Evolutionary conservation across 35 echinoderm and acorn worm genomes (phyloP).

Genomic region (Nesometra sesokonis): DNA sequence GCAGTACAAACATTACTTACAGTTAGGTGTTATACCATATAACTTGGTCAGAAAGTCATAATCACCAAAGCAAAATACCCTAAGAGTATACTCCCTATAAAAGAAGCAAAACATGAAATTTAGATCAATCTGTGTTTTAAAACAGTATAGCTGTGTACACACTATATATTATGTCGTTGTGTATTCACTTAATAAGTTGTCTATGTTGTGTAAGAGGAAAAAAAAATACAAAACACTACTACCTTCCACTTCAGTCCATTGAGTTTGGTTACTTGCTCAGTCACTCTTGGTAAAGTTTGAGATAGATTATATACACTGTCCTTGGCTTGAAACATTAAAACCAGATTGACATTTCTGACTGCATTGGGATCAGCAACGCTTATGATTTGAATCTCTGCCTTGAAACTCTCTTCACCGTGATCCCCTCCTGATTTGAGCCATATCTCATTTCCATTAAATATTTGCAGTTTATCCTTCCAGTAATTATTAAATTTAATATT

Average conservation of each 20-base stretch:
- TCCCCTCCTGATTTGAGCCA: constrained; percentile 16
- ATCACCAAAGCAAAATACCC: constrained; percentile 17
- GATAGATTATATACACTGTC: not conserved
- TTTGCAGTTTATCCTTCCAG: too few species aligned
- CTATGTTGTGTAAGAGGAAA: too few species aligned
- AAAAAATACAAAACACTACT: not conserved
- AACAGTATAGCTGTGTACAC: too few species aligned
- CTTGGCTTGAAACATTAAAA: not conserved
- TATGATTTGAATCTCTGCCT: constrained; percentile 7
- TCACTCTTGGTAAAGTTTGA: not conserved
- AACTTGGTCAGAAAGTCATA: constrained; percentile 5
- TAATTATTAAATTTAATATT: too few species aligned
- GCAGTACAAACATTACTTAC: too few species aligned
- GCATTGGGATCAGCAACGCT: constrained; percentile 12
- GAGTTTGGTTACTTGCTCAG: not conserved
- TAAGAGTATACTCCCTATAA: not conserved
- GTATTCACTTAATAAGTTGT: too few species aligned
- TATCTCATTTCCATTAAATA: not conserved
- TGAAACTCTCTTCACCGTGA: constrained; percentile 4
- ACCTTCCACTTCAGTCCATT: not conserved
- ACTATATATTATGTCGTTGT: too few species aligned
- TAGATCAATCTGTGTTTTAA: too few species aligned
- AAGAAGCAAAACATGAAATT: not conserved
- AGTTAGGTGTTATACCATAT: constrained; percentile 1
- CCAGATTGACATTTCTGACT: not conserved